phyloP scores from a whole-genome alignment of 2,113 vertebrate genomes.

The Pyxicephalus adspersus region DNA sequence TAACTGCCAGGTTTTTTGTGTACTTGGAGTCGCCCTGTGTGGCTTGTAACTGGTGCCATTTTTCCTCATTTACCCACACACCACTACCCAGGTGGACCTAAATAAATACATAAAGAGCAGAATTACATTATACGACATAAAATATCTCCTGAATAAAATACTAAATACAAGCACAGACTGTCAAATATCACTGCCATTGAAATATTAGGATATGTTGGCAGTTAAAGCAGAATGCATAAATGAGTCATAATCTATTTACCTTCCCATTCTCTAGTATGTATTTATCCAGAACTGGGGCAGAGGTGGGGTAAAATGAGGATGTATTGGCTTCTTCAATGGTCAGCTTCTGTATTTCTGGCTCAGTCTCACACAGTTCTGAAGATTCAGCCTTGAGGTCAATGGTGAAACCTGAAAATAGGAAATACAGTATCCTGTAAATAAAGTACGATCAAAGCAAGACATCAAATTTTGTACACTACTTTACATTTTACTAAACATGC shows the following conservation, averaged over 20 bases:
- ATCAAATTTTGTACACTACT: no score
- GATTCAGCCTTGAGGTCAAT: conserved; percentile 83
- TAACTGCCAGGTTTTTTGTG: conserved; percentile 98
- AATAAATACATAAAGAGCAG: conserved; percentile 49
- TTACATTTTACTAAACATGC: no score
- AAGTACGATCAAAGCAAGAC: no score
- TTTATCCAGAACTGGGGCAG: conserved; percentile 82
- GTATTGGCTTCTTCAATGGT: conserved; percentile 80
- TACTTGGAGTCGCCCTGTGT: conserved; percentile 99
- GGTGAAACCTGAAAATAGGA: conserved; percentile 78
- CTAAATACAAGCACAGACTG: not conserved
- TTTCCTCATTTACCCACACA: conserved; percentile 98
- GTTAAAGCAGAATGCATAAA: not conserved
- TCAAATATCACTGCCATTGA: not conserved
- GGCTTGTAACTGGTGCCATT: conserved; percentile 97
- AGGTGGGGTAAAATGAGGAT: conserved; percentile 78
- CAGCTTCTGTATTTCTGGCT: conserved; percentile 78
- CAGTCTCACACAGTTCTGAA: conserved; percentile 76
- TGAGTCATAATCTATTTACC: conserved; percentile 63
- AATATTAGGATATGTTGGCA: not conserved
- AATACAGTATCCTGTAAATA: conserved; percentile 59
- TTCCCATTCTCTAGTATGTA: conserved; percentile 86
- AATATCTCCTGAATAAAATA: no score
- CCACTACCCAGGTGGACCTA: conserved; percentile 97
- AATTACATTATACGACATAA: no score